Base-by-base conservation (phyloP, 2,888 invertebrate species). In the Epiblema foenella region DNA sequence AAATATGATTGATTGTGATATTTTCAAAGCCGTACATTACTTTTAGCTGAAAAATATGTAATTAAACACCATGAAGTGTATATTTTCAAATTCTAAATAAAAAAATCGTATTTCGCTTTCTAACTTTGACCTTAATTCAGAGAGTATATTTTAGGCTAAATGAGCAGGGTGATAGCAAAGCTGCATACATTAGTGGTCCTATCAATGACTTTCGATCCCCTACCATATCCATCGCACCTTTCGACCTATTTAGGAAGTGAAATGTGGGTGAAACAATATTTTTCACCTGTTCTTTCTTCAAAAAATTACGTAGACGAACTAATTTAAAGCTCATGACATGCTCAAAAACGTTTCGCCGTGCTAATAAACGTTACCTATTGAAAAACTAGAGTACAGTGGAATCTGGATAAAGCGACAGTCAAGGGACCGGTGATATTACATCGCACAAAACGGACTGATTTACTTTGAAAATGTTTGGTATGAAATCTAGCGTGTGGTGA, bases 171-270 rank as follows among this genome's bases (percentile, higher is more conserved):
- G 42, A 42, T 29, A 60, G 85, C 86, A 88, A 88, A 80, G 83
- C 85, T 87, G 87, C 89, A 88, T 89, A 76, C 78, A 82, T 85
- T 89, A 89, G 87, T 84, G 84, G 85, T 78, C 59, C 78, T 77
- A 85, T 80, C 81, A 78, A 83, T 84, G 81, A 83, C 80, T 83
- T 85, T 81, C 77, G 73, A 78, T 75, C 78, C 79, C 81, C 75
- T 64, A 69, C 29, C 82, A 83, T 83, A 79, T 77, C 81, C 83
- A 83, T 77, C 77, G 84, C 87, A 87, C 85, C 79, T 79, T 33
- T 54, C 77, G 75, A 72, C 74, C 76, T 73, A 78, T 74, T 74
- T 76, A 75, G 67, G 67, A 66, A 66, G 39, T 71, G 60, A 62
- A 62, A 62, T 67, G 66, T 71, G 71, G 67, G 67, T 62, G 56